Evolutionary conservation across 2,113 vertebrate genomes (phyloP), one percentile per base, ranked within the genome.

Genomic region (Anguilla japonica): DNA sequence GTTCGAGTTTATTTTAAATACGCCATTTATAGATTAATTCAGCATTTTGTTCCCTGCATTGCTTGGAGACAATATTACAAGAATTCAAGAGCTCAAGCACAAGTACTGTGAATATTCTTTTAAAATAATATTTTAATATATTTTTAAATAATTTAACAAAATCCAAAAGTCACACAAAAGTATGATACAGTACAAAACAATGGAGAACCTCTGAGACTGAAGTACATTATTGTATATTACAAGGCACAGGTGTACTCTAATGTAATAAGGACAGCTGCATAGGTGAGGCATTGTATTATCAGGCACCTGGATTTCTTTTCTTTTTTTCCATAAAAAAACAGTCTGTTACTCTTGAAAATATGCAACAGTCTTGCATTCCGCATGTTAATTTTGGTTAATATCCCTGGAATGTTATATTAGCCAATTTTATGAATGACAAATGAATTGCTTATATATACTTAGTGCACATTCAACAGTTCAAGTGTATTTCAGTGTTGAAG

Each of bases 351-450:
- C 81, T 60, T 83, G 63, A 87, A 89, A 86, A 60, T 81, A 84
- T 90, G 86, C 87, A 84, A 81, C 46, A 78, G 75, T 71, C 87
- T 85, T 90, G 88, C 87, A 87, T 87, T 86, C 57, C 84, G 75
- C 34, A 85, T 91, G 88, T 91, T 88, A 86, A 41, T 90, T 53
- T 93, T 90, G 16, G 88, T 92, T 89, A 71, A 87, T 87, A 93
- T 91, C 90, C 92, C 92, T 94, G 95, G 95, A 96, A 95, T 96
- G 95, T 95, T 89, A 89, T 56, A 87, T 90, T 88, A 89, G 90
- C 94, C 93, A 93, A 94, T 91, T 89, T 79, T 39, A 71, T 85
- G 85, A 85, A 86, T 90, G 75, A 84, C 43, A 83, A 79, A 83
- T 75, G 79, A 67, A 88, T 53, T 79, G 60, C 86, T 67, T 87